Evolutionary conservation across 1,140 invertebrate species (phyloP), one percentile per base, ranked within the genome.

Genomic region (Heliothis virescens): DNA sequence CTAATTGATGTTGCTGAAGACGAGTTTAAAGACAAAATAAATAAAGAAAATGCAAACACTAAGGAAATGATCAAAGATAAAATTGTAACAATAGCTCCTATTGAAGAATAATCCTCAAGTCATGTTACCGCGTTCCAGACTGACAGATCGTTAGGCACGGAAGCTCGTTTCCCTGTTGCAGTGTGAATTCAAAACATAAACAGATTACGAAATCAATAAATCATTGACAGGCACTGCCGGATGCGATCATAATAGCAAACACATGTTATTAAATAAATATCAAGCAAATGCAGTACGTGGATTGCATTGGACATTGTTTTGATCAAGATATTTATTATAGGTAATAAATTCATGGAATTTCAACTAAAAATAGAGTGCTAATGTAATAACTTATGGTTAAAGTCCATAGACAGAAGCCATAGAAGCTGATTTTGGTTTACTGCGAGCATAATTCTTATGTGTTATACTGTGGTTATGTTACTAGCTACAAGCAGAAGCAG

Each of bases 181-280:
- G 48, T 71, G 12, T 71, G 48, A 71, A 71, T 71, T 71, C 67
- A 71, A 71, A 71, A 71, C 67, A 71, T 71, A 71, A 71, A 71
- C 67, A 71, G 67, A 71, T 71, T 71, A 71, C 67, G 67, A 71
- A 71, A 71, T 71, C 67, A 71, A 71, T 71, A 71, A 71, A 71
- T 71, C 67, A 71, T 71, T 71, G 67, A 71, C 67, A 71, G 67
- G 48, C 67, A 71, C 21, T 71, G 67, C 67, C 67, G 67, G 67
- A 71, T 71, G 29, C 67, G 47, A 71, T 71, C 67, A 71, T 53
- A 71, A 71, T 71, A 71, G 15, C 67, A 53, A 71, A 71, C 67
- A 71, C 48, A 71, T 71, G 67, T 71, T 71, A 52, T 71, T 71
- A 71, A 26, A 71, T 71, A 71, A 71, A 71, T 71, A 71, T 71